Conservation (phyloP, 2,113 vertebrate genomes). For the Anoura caudifer region DNA sequence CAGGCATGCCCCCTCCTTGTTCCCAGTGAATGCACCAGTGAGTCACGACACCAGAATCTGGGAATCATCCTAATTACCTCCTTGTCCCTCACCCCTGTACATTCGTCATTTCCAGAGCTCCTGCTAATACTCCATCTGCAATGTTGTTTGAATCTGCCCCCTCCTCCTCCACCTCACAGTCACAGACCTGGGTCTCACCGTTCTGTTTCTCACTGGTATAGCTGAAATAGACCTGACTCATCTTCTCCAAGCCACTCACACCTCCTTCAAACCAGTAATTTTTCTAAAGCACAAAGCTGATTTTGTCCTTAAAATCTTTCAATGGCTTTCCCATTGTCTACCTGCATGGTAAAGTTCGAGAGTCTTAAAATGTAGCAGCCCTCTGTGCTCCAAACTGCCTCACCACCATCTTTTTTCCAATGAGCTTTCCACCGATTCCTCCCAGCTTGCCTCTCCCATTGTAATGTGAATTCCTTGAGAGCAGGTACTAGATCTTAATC, state of each 20-base stretch:
- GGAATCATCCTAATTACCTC: conserved; percentile 4
- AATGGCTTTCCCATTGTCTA: neutral
- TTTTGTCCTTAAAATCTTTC: neutral
- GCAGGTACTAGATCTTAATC: neutral
- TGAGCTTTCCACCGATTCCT: neutral
- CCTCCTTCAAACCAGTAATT: neutral
- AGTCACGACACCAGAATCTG: neutral
- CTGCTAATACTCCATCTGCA: neutral
- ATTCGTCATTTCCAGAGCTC: conserved; percentile 21
- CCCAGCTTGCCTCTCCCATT: neutral
- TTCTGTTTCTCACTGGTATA: neutral
- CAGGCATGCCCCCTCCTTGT: neutral
- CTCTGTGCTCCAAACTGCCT: neutral
- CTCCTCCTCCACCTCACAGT: neutral
- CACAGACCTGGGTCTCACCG: neutral
- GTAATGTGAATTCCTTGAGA: conserved; percentile 27
- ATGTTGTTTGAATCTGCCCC: neutral
- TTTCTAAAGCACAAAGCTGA: conserved; percentile 16
- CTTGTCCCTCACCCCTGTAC: neutral
- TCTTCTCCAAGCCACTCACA: neutral
- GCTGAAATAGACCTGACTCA: conserved; percentile 10
- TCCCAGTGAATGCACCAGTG: neutral
- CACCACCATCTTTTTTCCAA: neutral
- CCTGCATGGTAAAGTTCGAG: conserved; percentile 9
- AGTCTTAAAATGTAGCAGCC: neutral